A percentile compares a stretch with the other conserved stretches of the same genome.
Conservation (phyloP, 2,888 invertebrate species). For the Agonum fuliginosum region DNA sequence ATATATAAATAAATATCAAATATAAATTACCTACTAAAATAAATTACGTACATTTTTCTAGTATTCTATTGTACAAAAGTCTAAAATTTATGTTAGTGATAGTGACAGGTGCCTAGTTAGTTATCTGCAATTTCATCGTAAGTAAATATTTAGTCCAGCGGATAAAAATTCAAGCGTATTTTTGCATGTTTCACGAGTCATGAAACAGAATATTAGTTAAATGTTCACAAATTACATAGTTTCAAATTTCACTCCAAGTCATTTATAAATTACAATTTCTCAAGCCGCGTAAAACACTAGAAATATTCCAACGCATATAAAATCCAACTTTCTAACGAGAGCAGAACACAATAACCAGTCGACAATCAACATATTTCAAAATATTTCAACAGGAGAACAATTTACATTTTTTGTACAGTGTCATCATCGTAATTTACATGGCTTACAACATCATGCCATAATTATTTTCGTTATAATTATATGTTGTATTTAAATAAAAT, state of each 20-base stretch:
- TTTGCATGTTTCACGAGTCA: slow-evolving; percentile 28
- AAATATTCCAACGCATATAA: background rate
- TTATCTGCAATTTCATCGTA: background rate
- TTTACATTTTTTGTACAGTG: slow-evolving; percentile 32
- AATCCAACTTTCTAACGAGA: slow-evolving; percentile 16
- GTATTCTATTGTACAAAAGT: too few relatives aligned
- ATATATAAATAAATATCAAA: background rate
- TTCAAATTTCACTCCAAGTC: slow-evolving; percentile 29
- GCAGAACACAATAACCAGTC: slow-evolving; percentile 7
- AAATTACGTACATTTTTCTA: too few relatives aligned
- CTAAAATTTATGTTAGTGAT: background rate
- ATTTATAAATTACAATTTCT: slow-evolving; percentile 32
- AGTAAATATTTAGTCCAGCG: background rate
- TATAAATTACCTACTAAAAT: too few relatives aligned
- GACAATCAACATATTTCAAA: slow-evolving; percentile 33
- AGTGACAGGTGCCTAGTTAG: too few relatives aligned
- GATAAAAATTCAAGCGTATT: slow-evolving; percentile 3
- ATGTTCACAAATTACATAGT: slow-evolving; percentile 24
- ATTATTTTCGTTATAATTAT: slow-evolving; percentile 69
- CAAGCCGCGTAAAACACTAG: background rate
- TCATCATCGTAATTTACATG: slow-evolving; percentile 49
- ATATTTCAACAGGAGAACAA: slow-evolving; percentile 44
- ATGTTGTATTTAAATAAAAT: slow-evolving; percentile 66
- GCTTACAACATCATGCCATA: slow-evolving; percentile 65
- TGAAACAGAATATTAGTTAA: slow-evolving; percentile 20